A percentile compares a stretch with the other conserved stretches of the same genome.
Evolutionary conservation across 2,888 invertebrate species (phyloP).

Genomic region (Tetragonula carbonaria): DNA sequence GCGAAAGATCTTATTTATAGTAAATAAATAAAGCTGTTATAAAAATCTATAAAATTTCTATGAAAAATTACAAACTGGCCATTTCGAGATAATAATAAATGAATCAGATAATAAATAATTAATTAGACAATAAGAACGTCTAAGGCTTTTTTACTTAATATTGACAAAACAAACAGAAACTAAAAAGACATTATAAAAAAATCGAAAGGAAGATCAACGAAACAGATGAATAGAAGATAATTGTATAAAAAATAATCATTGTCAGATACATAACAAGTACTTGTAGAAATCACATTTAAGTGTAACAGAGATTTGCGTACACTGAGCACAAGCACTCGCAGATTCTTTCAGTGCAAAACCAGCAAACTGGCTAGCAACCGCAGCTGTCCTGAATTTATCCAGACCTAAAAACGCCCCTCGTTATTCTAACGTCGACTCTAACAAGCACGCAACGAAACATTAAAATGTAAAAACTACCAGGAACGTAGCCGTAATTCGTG

Average conservation of each 20-base stretch:
- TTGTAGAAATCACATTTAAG: background rate
- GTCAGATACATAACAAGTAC: background rate
- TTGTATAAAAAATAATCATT: no score
- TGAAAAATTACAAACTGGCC: no score
- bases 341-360: background rate
- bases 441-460: slow-evolving; percentile 11
- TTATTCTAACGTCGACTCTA: background rate
- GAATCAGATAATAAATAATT: no score
- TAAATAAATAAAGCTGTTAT: no score
- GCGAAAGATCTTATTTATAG: no score
- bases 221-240: background rate
- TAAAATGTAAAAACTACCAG: slow-evolving; percentile 1
- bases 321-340: background rate
- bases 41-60: no score
- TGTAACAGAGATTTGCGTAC: background rate
- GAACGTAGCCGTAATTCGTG: slow-evolving; percentile 6
- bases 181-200: background rate
- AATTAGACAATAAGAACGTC: no score
- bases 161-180: background rate
- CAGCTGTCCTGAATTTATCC: background rate
- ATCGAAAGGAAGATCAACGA: background rate
- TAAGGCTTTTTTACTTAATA: background rate
- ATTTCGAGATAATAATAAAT: no score
- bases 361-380: background rate
- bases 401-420: background rate